Conservation (phyloP, 2,888 invertebrate species). For the Diplolepis rosae region DNA sequence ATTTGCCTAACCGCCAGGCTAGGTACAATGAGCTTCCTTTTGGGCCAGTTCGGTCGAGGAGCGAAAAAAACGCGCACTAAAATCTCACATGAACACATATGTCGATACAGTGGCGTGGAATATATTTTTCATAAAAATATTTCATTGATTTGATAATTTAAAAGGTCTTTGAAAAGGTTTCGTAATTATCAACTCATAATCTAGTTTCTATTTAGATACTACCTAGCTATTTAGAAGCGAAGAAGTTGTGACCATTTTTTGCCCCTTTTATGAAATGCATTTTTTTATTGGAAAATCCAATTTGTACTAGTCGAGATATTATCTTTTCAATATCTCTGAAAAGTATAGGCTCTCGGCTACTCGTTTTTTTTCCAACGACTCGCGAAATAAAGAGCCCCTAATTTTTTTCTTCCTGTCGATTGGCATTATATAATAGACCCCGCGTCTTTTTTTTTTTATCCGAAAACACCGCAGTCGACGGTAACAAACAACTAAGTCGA, state of each 20-base stretch:
- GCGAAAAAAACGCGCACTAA: slow-evolving; percentile 16
- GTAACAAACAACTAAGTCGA: slow-evolving; percentile 9
- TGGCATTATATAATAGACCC: background rate
- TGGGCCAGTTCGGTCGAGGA: slow-evolving; percentile 33
- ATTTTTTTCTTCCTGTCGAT: slow-evolving; percentile 16
- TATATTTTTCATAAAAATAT: background rate
- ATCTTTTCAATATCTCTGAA: background rate
- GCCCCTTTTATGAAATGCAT: no score
- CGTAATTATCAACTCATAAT: no score
- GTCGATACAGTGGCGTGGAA: slow-evolving; percentile 26
- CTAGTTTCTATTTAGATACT: no score
- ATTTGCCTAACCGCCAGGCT: slow-evolving; percentile 68
- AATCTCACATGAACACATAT: slow-evolving; percentile 31
- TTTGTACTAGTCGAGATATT: background rate
- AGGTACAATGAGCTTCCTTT: slow-evolving; percentile 50
- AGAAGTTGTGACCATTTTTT: no score
- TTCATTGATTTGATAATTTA: no score
- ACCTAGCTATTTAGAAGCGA: no score
- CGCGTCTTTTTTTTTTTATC: slow-evolving; percentile 9
- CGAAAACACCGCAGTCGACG: slow-evolving; percentile 3
- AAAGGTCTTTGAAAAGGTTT: no score
- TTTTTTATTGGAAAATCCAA: no score
- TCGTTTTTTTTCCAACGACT: background rate
- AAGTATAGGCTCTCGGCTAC: background rate
- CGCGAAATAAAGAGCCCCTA: slow-evolving; percentile 22